Evolutionary conservation across 2,888 invertebrate species (phyloP), one percentile per base, ranked within the genome.

Genomic region (Apoderus coryli): DNA sequence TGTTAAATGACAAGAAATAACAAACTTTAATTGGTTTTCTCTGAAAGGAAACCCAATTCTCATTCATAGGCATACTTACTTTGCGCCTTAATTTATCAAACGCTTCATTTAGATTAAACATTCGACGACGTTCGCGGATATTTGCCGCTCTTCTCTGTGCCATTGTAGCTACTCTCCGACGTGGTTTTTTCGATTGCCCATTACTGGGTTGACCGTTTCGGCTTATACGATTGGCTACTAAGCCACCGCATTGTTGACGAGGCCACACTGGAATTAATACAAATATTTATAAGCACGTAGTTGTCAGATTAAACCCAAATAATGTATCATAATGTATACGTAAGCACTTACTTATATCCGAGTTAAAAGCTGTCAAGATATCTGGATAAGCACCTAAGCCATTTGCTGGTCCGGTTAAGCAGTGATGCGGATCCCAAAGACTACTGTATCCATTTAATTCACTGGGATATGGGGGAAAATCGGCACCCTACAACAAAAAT

Each of bases 91-190:
- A 61, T 52, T 84, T 84, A 53, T 93, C 93, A 49, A 95, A 95
- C 2, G 92, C 92, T 54, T 90, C 90, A 55, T 93, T 95, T 38
- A 93, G 63, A 59, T 90, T 92, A 56, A 88, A 90, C 90, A 95
- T 93, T 39, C 93, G 68, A 12, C 90, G 68, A 29, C 93, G 65
- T 57, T 95, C 93, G 3, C 90, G 71, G 39, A 90, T 89, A 59
- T 92, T 92, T 14, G 90, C 90, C 0, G 90, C 90, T 30, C 89
- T 68, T 16, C 90, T 65, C 55, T 90, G 90, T 0, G 88, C 88
- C 47, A 89, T 70, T 1, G 89, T 86, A 1, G 90, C 89, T 3
- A 89, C 86, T 14, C 90, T 69, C 3, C 90, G 70, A 4, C 90
- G 67, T 2, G 85, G 73, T 54, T 89, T 89, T 55, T 86, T 86